phyloP scores from a whole-genome alignment of 2,888 invertebrate species.

The Tetrapedia diversipes region DNA sequence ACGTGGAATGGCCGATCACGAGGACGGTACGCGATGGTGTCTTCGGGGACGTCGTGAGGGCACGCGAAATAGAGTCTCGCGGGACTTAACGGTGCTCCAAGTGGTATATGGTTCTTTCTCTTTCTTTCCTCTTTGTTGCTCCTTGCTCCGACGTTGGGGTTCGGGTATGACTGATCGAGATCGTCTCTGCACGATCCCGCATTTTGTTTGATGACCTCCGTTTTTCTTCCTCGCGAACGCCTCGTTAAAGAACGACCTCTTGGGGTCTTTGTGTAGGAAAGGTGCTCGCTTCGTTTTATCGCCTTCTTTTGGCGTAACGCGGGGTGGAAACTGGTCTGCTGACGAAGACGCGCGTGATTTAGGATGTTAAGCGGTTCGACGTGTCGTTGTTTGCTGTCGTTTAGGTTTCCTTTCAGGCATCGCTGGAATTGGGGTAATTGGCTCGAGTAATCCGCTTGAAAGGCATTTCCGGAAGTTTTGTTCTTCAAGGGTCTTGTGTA shows the following conservation, averaged over 20 bases:
- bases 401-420: neutral
- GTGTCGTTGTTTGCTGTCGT: neutral
- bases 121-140: neutral
- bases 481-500: too few species aligned
- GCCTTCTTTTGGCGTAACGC: neutral
- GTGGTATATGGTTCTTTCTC: slow-evolving; percentile 7
- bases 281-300: neutral
- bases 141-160: neutral
- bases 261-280: too few species aligned
- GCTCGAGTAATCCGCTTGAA: too few species aligned
- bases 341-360: neutral
- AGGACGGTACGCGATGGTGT: slow-evolving; percentile 40
- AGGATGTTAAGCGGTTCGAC: neutral
- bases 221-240: neutral
- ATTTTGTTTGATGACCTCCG: slow-evolving; percentile 11
- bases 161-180: slow-evolving; percentile 42
- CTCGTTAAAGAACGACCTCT: neutral
- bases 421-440: too few species aligned
- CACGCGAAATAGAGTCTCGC: slow-evolving; percentile 44
- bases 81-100: slow-evolving; percentile 55
- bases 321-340: neutral
- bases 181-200: slow-evolving; percentile 38
- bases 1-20: slow-evolving; percentile 52
- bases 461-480: too few species aligned
- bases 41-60: slow-evolving; percentile 43